Evolutionary conservation across 2,797 vertebrate species (phyloP).

Genomic region (Hoplostethus atlanticus): DNA sequence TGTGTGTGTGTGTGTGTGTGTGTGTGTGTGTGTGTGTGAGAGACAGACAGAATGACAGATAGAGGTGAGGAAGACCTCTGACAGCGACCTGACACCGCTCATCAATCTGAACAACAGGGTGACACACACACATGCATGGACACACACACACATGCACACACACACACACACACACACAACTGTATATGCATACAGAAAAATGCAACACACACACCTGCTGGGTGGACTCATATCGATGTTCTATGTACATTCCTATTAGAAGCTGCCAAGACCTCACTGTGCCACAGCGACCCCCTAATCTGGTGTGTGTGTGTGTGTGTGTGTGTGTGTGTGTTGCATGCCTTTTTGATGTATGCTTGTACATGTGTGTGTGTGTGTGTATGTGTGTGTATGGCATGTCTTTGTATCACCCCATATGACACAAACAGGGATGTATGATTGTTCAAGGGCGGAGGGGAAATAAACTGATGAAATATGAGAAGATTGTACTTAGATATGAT

Average conservation of each 20-base stretch:
- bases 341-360: too few relatives aligned
- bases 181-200: too few relatives aligned
- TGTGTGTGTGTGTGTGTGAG: constrained; percentile 6
- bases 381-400: not conserved
- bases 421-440: too few relatives aligned
- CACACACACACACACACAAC: not conserved
- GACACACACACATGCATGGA: not conserved
- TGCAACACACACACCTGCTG: not conserved
- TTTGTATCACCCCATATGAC: too few relatives aligned
- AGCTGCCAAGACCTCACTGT: constrained; percentile 11
- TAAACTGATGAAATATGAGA: too few relatives aligned
- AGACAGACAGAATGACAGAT: constrained; percentile 26
- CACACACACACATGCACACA: not conserved
- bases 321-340: not conserved
- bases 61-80: constrained; percentile 28
- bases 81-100: constrained; percentile 28
- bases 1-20: constrained; percentile 9
- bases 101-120: constrained; percentile 30
- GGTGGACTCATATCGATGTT: constrained; percentile 6
- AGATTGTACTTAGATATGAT: too few relatives aligned
- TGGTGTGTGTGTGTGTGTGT: constrained; percentile 3
- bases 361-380: too few relatives aligned
- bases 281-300: constrained; percentile 6
- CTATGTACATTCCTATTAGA: constrained; percentile 12
- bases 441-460: too few relatives aligned